Evolutionary conservation across 2,113 vertebrate species (phyloP).

Genomic region (Chlamydotis undulata): DNA sequence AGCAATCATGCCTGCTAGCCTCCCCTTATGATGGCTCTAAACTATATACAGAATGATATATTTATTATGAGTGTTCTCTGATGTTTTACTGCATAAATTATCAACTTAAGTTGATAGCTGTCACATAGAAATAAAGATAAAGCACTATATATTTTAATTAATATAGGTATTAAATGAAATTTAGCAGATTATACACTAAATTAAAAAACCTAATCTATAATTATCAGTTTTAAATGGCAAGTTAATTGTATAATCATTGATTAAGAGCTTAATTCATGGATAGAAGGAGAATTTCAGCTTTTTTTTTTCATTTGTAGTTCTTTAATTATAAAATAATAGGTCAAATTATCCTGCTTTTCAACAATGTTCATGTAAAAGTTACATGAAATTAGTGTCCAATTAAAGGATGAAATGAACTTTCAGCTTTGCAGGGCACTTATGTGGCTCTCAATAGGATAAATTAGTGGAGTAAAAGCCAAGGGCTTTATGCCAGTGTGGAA

Average conservation of each 20-base stretch:
- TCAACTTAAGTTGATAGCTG: constrained; percentile 52
- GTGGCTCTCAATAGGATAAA: constrained; percentile 6
- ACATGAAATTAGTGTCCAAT: constrained; percentile 46
- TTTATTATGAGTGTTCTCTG: not conserved
- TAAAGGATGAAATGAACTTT: constrained; percentile 36
- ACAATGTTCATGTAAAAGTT: not conserved
- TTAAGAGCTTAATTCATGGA: constrained; percentile 46
- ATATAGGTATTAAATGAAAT: constrained; percentile 56
- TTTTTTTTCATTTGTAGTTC: not conserved
- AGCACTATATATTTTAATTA: constrained; percentile 62
- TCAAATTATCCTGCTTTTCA: constrained; percentile 40
- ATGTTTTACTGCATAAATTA: not conserved
- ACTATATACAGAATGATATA: not conserved
- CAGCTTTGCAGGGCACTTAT: not conserved
- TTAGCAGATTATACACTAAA: constrained; percentile 41
- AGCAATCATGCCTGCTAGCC: not conserved
- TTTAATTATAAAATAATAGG: constrained; percentile 22
- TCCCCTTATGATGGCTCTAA: not conserved
- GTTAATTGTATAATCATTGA: constrained; percentile 37
- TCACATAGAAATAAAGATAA: constrained; percentile 61
- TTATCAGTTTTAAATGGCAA: constrained; percentile 39
- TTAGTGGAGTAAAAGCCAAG: constrained; percentile 1
- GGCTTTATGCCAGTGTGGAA: not conserved
- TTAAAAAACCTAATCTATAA: constrained; percentile 33
- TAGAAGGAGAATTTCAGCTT: not conserved